Percentiles rank a stretch among this genome's conserved stretches.
Conservation (phyloP, 2,797 vertebrate genomes). For the Clarias pachynema region DNA sequence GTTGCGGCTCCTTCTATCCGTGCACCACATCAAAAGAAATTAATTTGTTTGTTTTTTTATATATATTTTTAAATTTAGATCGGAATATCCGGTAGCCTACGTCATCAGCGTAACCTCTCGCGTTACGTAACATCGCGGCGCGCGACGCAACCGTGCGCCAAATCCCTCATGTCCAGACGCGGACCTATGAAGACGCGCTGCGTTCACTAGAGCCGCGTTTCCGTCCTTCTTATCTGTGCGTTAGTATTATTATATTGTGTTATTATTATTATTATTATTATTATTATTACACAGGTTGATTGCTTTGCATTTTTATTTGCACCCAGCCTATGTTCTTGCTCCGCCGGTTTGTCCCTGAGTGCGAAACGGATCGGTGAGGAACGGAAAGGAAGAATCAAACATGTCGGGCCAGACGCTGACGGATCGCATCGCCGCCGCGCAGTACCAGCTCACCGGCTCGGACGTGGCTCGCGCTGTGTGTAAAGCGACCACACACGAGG, state of each 20-base stretch:
- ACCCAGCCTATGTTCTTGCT: constrained; percentile 40
- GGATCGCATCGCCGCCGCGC: constrained; percentile 98
- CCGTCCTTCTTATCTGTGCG: neutral
- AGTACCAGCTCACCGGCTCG: constrained; percentile 98
- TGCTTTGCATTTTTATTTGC: constrained; percentile 28
- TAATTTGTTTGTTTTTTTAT: too few relatives aligned
- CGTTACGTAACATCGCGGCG: constrained; percentile 19
- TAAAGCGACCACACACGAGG: constrained; percentile 99
- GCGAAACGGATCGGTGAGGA: constrained; percentile 60
- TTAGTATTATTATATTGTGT: neutral
- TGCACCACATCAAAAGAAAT: neutral
- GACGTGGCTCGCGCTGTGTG: constrained; percentile 97
- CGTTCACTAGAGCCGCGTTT: neutral
- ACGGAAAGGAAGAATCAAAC: constrained; percentile 68
- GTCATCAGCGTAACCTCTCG: constrained; percentile 29
- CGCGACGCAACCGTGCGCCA: constrained; percentile 66
- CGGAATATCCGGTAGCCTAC: constrained; percentile 58
- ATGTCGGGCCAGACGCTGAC: constrained; percentile 99
- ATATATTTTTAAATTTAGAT: constrained; percentile 45
- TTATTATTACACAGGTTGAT: neutral
- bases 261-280: neutral
- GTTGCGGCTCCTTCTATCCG: too few relatives aligned
- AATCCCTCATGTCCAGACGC: constrained; percentile 63
- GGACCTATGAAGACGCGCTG: constrained; percentile 47
- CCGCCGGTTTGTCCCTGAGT: constrained; percentile 34